phyloP scores from a whole-genome alignment of 2,797 vertebrate genomes.

The Loris lydekkerianus region DNA sequence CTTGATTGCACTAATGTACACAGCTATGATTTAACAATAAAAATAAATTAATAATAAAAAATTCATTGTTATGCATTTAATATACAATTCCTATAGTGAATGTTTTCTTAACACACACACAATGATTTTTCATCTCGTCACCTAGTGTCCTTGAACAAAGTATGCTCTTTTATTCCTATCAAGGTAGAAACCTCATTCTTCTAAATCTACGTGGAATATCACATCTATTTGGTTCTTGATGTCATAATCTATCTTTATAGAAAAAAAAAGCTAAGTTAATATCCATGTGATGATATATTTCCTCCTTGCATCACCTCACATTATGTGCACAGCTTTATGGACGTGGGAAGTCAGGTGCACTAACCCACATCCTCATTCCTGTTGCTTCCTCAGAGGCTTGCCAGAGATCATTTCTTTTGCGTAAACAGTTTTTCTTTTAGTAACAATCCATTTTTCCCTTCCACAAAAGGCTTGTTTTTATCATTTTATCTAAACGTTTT shows the following conservation, averaged over 20 bases:
- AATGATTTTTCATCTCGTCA: not conserved
- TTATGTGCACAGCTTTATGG: not conserved
- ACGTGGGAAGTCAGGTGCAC: accelerated
- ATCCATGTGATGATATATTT: not conserved
- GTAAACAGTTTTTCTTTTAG: not conserved
- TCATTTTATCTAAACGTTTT: not conserved
- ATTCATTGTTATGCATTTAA: not conserved
- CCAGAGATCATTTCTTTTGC: not conserved
- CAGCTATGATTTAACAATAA: too few species aligned
- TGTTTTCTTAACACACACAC: not conserved
- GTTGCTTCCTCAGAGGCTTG: not conserved
- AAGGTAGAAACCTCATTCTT: not conserved
- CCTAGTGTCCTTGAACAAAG: not conserved
- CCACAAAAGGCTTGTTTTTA: not conserved
- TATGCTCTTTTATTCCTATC: not conserved
- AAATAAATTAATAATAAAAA: too few species aligned
- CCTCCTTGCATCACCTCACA: not conserved
- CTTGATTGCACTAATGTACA: too few species aligned
- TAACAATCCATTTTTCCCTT: not conserved
- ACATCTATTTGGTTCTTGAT: not conserved
- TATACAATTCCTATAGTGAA: not conserved
- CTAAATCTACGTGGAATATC: not conserved
- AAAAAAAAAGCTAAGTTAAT: not conserved
- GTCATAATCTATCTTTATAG: not conserved
- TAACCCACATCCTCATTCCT: not conserved